These are phyloP conservation scores for Sylvia atricapilla DNA, from an alignment of 2,113 vertebrate genomes.

Conservation along the genomic window DNA sequence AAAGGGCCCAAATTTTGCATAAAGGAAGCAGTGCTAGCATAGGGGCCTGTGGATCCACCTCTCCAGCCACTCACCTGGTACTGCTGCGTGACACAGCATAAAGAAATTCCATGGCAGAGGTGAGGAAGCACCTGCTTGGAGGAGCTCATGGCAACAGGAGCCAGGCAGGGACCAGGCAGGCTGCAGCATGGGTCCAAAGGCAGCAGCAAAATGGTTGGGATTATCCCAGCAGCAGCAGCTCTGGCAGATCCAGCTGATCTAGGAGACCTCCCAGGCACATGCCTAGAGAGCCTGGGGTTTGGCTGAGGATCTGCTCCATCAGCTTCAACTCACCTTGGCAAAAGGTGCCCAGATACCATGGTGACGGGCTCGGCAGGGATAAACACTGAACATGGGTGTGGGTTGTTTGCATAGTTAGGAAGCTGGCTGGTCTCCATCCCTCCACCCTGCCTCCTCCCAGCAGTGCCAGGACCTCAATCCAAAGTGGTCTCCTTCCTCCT, in stretches of 20 bases:
- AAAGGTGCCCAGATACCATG: conserved; percentile 58
- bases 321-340: conserved; percentile 50
- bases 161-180: rapidly evolving
- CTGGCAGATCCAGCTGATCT: background rate
- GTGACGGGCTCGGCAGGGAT: conserved; percentile 23
- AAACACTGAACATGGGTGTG: conserved; percentile 62
- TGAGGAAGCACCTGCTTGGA: background rate
- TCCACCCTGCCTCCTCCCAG: conserved; percentile 57
- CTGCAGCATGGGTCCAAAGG: background rate
- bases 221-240: background rate
- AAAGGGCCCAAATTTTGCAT: background rate
- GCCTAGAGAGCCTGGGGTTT: conserved; percentile 23
- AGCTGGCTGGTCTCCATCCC: conserved; percentile 65
- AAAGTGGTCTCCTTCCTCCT: conserved; percentile 51
- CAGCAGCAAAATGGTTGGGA: background rate
- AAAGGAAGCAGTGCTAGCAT: background rate
- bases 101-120: background rate
- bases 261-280: conserved; percentile 44
- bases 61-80: background rate
- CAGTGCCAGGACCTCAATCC: conserved; percentile 12
- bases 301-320: conserved; percentile 46
- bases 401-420: conserved; percentile 63
- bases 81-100: rapidly evolving
- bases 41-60: background rate
- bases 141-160: background rate